These are phyloP conservation scores for Apistogramma diplotaenia DNA, from an alignment of 2,113 vertebrate genomes.

Conservation along the genomic window DNA sequence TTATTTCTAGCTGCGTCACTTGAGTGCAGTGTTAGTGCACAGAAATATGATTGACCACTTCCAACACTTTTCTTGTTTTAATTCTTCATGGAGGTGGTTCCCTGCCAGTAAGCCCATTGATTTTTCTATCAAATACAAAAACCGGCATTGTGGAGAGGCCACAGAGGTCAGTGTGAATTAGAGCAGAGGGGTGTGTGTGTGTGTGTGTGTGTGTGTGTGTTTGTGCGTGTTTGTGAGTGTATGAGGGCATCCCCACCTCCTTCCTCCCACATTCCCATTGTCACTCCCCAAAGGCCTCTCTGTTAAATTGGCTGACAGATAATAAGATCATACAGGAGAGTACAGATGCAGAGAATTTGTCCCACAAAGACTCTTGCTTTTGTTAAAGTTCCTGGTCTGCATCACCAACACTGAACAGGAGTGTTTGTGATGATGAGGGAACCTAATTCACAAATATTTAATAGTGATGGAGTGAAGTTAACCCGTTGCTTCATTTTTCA, in stretches of 20 bases:
- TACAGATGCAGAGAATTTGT: conserved; percentile 65
- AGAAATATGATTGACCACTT: conserved; percentile 59
- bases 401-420: conserved; percentile 1
- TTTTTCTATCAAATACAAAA: conserved; percentile 76
- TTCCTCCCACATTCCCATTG: conserved; percentile 61
- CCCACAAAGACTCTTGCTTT: conserved; percentile 40
- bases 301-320: conserved; percentile 77
- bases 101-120: conserved; percentile 67
- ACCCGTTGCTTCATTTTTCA: neutral
- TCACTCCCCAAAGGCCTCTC: conserved; percentile 75
- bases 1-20: neutral
- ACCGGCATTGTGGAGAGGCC: conserved; percentile 66
- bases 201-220: conserved; percentile 19
- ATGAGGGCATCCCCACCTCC: conserved; percentile 26
- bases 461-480: neutral
- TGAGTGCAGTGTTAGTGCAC: conserved; percentile 17
- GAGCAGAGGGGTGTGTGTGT: conserved; percentile 54
- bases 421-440: neutral
- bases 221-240: neutral
- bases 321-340: conserved; percentile 74
- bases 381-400: conserved; percentile 24
- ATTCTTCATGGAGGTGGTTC: conserved; percentile 69
- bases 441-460: neutral
- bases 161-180: conserved; percentile 73
- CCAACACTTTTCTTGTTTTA: conserved; percentile 68